Base-by-base conservation (phyloP, 2,888 invertebrate species). In the Antheraea yamamai region DNA sequence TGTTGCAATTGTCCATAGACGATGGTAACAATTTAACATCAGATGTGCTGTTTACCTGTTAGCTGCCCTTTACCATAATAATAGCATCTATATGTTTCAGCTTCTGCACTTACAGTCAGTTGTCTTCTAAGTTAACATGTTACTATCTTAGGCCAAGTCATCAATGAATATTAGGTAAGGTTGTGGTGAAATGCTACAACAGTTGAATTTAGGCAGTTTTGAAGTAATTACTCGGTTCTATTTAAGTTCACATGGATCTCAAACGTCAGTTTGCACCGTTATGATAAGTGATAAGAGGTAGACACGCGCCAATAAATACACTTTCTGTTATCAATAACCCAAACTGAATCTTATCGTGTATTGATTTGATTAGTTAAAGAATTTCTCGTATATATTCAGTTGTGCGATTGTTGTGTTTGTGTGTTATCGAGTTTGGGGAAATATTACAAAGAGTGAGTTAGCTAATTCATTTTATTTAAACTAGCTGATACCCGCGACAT, bases 331-430 rank as follows among this genome's bases (percentile, higher is more conserved):
- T 73, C 73, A 61, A 39, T 39, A 58, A 35, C n/a, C n/a, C 58
- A 61, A 35, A 61, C 73, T 39, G 58, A 61, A 73, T 61, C 73
- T 73, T 73, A 73, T 73, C 73, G 61, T n/a, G 0, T 39, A 39
- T 35, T 35, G 20, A 68, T 7, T 70, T 12, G 70, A 70, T 70
- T 39, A 30, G 30, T 26, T 66, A 66, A 66, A 66, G 64, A 66
- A 66, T 30, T 39, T 73, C 14, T 30, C n/a, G 73, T 61, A 61
- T 39, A 14, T 10, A 39, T 64, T 39, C 39, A n/a, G 73, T 35
- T 61, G 2, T 39, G 12, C 26, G 20, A 26, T 66, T 20, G 26
- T n/a, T 58, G 39, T 58, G 68, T 71, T 20, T 14, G 30, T 58
- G 74, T 39, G 26, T 26, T 30, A 26, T 30, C 26, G 64, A 30